A percentile compares a stretch with the other conserved stretches of the same genome.
Evolutionary conservation across 2,888 invertebrate genomes (phyloP).

Genomic region (Mesochorus sp.): DNA sequence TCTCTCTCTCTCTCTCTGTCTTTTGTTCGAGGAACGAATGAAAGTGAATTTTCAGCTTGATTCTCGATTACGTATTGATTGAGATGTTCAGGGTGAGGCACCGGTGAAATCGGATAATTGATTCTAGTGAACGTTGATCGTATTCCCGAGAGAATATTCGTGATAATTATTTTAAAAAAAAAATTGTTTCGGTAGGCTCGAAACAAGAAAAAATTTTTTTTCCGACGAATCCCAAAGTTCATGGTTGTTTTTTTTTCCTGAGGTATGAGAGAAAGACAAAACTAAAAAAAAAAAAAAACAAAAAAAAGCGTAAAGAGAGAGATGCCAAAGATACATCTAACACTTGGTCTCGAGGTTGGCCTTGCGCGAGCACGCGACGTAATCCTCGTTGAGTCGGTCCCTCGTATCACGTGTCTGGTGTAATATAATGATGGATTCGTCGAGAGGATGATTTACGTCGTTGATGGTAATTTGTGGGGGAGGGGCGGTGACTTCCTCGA

Average conservation of each 20-base stretch:
- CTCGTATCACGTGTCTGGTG: conserved; percentile 63
- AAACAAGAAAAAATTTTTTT: neutral
- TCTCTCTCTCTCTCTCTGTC: no score
- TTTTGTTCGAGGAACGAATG: no score
- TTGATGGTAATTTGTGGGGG: conserved; percentile 62
- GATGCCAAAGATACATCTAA: conserved; percentile 30
- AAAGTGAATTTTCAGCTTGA: no score
- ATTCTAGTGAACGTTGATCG: neutral
- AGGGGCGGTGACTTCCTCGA: conserved; percentile 76
- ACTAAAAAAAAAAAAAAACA: neutral
- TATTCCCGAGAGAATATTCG: no score
- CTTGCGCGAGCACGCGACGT: conserved; percentile 65
- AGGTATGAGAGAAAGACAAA: conserved; percentile 10
- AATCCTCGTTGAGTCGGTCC: conserved; percentile 67
- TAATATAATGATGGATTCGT: conserved; percentile 38
- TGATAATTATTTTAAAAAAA: no score
- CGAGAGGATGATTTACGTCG: conserved; percentile 17
- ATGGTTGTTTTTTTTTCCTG: no score
- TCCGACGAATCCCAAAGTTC: no score
- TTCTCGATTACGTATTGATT: no score
- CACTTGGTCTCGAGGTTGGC: conserved; percentile 72
- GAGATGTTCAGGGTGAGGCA: neutral
- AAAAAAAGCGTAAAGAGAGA: neutral
- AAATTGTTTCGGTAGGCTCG: no score
- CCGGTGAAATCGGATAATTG: neutral